Conservation (phyloP, 2,797 vertebrate genomes). For the Crocidura indochinensis region DNA sequence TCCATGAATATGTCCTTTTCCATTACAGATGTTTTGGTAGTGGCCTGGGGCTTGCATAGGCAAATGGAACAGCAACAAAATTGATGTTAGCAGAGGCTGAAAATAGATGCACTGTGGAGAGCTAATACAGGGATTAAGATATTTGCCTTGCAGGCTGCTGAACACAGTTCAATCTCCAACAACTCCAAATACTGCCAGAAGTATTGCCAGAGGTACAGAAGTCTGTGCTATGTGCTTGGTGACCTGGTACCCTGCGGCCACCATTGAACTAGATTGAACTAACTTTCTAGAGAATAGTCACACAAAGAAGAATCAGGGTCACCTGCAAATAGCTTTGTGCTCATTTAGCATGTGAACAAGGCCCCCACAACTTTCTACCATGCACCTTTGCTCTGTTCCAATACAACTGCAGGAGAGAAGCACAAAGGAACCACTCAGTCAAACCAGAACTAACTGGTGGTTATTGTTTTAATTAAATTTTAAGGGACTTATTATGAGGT, state of each 20-base stretch:
- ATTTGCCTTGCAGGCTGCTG: background rate
- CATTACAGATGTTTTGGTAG: background rate
- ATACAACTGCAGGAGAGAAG: background rate
- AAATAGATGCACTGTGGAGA: background rate
- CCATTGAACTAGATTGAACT: background rate
- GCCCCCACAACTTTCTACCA: rapidly evolving
- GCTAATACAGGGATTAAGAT: background rate
- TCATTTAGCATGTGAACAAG: background rate
- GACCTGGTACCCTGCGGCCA: background rate
- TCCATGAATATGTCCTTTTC: background rate
- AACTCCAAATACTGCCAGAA: background rate
- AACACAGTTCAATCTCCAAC: too few species aligned
- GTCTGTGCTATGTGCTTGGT: background rate
- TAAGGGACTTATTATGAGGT: background rate
- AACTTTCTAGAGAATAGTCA: background rate
- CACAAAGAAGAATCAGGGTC: background rate
- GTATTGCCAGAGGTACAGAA: background rate
- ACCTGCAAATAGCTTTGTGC: background rate
- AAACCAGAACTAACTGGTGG: background rate
- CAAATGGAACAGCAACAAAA: background rate
- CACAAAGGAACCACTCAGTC: background rate
- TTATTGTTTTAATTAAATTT: background rate
- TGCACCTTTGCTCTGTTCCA: background rate
- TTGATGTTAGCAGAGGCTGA: background rate
- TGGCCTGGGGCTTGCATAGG: background rate